Evolutionary conservation across 30 jellyfish, hydroid and myxozoan species (phyloP), one percentile per base, ranked within the genome.

Genomic region (Clytia hemisphaerica): DNA sequence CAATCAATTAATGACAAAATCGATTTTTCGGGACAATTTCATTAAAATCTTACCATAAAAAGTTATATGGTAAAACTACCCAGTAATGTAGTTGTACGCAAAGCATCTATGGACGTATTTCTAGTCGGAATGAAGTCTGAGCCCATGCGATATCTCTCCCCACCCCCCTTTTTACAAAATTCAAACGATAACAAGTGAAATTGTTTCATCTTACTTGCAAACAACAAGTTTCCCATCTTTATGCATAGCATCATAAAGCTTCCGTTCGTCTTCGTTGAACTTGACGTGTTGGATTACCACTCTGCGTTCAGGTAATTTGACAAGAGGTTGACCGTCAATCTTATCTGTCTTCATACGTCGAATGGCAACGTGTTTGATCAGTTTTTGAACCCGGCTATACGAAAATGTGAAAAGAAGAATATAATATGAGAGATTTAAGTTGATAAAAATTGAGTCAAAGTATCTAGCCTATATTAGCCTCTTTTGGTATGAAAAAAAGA

Each of bases 211-310:
- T 37, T 55, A 80, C 93, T 71, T 80, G 76, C 79, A 62, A 14
- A 80, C 82, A 9, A 66, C 71, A 14, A 53, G 53, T 50, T 71
- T 70, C 21, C 93, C 93, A 14, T 71, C 78, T n/a, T 51, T 80
- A 38, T 80, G 93, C 86, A 80, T 71, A 37, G 85, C 85, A 21
- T 80, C 93, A 37, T 80, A 80, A n/a, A 58, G 60, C 28, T 30
- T 21, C 45, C 83, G 49, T 46, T 80, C 88, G 51, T 70, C 93
- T 26, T 72, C 85, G 6, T 59, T 60, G 5, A 80, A 65, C 16
- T 38, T 47, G 4, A 80, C 38, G 26, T 70, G 71, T 31, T 61
- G 49, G 18, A 71, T 26, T 19, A 61, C 50, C 1, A 80, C 59
- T 1, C 53, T 46, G 29, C 71, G 69, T 25, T 37, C 67, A 15